Percentiles rank a stretch among this genome's conserved stretches.
phyloP scores from a whole-genome alignment of 2,888 invertebrate genomes.

The Tanypteryx hageni region DNA sequence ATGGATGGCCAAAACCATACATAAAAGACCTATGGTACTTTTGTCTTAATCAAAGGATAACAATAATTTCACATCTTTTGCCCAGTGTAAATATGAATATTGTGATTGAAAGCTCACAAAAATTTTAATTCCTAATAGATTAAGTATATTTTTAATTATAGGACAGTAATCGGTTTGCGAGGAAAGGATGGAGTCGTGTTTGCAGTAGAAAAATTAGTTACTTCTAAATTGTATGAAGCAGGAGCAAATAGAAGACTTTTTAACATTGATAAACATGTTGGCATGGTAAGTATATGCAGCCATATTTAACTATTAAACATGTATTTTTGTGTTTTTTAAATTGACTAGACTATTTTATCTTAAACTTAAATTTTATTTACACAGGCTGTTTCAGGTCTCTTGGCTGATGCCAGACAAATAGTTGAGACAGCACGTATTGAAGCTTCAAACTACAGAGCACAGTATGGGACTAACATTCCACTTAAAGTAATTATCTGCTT shows the following conservation, averaged over 20 bases:
- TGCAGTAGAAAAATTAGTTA: conserved; percentile 97
- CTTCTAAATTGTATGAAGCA: conserved; percentile 94
- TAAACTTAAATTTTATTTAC: conserved; percentile 71
- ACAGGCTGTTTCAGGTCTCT: conserved; percentile 91
- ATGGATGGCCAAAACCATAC: no score
- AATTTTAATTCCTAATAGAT: not conserved
- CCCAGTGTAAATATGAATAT: no score
- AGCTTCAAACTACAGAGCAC: conserved; percentile 93
- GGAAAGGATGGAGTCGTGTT: conserved; percentile 98
- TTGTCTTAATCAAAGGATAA: no score
- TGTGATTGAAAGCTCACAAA: no score
- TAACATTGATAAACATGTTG: conserved; percentile 95
- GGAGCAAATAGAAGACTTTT: conserved; percentile 95
- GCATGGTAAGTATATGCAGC: conserved; percentile 82
- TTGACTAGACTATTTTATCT: conserved; percentile 4
- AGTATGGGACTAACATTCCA: conserved; percentile 93
- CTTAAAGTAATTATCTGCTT: conserved; percentile 79
- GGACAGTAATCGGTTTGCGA: conserved; percentile 94
- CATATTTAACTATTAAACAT: not conserved
- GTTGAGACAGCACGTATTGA: conserved; percentile 96
- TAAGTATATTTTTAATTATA: conserved; percentile 71
- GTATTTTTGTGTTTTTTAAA: conserved; percentile 19
- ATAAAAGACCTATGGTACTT: no score
- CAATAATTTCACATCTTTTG: no score
- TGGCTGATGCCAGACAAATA: conserved; percentile 95